phyloP scores from a whole-genome alignment of 2,888 invertebrate species.

The Drosophila testacea region DNA sequence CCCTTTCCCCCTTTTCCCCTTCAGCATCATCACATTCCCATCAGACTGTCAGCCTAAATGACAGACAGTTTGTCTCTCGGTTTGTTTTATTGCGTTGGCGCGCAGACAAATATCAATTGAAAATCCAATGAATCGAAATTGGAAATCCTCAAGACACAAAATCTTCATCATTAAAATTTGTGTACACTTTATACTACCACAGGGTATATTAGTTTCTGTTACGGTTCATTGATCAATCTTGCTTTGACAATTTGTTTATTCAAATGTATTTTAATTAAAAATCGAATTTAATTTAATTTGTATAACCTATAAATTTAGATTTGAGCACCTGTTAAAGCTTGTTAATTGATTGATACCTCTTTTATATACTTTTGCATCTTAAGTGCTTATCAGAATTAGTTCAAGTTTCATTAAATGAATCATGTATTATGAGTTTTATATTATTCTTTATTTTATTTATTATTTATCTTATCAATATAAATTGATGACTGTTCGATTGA shows the following conservation, averaged over 20 bases:
- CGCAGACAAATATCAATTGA: conserved; percentile 74
- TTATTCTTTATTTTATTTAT: no score
- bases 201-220: background rate
- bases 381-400: background rate
- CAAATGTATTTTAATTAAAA: no score
- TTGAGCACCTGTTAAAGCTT: no score
- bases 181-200: background rate
- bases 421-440: no score
- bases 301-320: no score
- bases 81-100: conserved; percentile 60
- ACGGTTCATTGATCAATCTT: no score
- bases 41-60: conserved; percentile 18
- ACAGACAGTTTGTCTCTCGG: conserved; percentile 41
- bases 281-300: no score
- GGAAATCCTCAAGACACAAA: conserved; percentile 65
- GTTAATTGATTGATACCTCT: no score
- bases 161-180: conserved; percentile 53
- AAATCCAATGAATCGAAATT: conserved; percentile 63
- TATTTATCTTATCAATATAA: no score
- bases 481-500: background rate
- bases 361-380: no score
- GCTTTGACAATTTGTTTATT: no score
- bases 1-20: background rate
- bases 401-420: no score
- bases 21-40: conserved; percentile 1